Conservation (phyloP, 2,113 vertebrate genomes). For the Ceratotherium simum region DNA sequence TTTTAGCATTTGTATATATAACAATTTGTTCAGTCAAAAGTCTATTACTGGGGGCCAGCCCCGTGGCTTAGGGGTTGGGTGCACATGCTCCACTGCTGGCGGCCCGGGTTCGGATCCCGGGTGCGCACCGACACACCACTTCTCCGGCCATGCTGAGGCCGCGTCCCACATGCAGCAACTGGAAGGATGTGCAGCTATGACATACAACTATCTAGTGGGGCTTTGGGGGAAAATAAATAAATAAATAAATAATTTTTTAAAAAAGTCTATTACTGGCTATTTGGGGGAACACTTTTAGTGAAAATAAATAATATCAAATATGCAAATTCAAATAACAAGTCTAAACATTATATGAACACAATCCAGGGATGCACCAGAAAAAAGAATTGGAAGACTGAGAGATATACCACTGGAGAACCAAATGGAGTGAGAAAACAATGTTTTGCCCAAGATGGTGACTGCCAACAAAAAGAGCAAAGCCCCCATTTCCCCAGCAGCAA, state of each 20-base stretch:
- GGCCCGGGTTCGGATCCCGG: too few species aligned
- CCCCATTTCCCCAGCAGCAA: background rate
- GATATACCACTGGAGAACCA: background rate
- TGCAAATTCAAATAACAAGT: background rate
- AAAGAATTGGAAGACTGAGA: background rate
- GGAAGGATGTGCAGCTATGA: too few species aligned
- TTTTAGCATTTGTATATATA: background rate
- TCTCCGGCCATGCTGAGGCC: too few species aligned
- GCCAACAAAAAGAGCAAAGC: background rate
- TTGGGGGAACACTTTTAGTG: background rate
- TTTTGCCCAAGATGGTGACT: background rate
- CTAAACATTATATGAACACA: background rate
- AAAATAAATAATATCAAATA: constrained; percentile 36
- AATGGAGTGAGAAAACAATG: background rate
- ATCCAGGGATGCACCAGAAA: background rate
- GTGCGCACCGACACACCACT: too few species aligned
- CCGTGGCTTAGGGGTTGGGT: too few species aligned
- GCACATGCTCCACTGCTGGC: too few species aligned
- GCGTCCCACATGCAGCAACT: too few species aligned
- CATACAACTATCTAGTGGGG: too few species aligned
- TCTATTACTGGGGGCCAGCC: background rate
- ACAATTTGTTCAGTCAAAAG: background rate
- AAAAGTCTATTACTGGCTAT: background rate
- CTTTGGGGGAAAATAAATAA: too few species aligned
- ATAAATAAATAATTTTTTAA: too few species aligned